Base-by-base conservation (phyloP, 2,113 vertebrate species). In the Macquaria ambigua region DNA sequence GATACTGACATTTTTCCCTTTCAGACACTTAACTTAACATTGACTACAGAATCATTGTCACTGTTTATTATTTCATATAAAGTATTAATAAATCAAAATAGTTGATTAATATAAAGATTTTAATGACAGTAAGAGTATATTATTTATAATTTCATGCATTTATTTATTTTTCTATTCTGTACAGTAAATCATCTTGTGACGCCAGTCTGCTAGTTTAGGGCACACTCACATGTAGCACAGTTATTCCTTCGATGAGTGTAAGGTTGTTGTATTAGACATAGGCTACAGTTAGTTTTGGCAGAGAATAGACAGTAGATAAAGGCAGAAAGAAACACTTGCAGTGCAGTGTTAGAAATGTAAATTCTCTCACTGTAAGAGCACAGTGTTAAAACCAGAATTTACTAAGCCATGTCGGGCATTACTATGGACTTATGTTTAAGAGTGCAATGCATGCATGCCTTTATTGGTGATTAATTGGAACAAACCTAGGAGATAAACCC, bases 381-480 rank as follows among this genome's bases (percentile, higher is more conserved):
- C 6, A 48, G 31, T 39, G 41, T 73, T 82, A 87, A 81, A 92
- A 76, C 50, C 76, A 16, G 56, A 80, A 82, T 83, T 83, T 69
- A 70, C 52, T 31, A 53, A 82, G 67, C 64, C 83, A 43, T 76
- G 64, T 88, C 23, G 31, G 77, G 64, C 79, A 90, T 91, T 92
- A 90, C 71, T 66, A 71, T 58, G 50, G 77, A 82, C 78, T 88
- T 83, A 63, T 58, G 89, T 82, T 87, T 89, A 81, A 90, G 84
- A 78, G 73, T 78, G 34, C 52, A 85, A 78, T 81, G 81, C 81
- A 88, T 92, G 73, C 82, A 88, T 64, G 46, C 82, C 78, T 87
- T 85, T 92, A 90, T 93, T 96, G 94, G 94, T 94, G 95, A 96
- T 97, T 97, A 97, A 97, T 96, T 97, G 96, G 95, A 92, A 91